Conservation (phyloP, 2,888 invertebrate genomes). For the Drosophila stalkeri region DNA sequence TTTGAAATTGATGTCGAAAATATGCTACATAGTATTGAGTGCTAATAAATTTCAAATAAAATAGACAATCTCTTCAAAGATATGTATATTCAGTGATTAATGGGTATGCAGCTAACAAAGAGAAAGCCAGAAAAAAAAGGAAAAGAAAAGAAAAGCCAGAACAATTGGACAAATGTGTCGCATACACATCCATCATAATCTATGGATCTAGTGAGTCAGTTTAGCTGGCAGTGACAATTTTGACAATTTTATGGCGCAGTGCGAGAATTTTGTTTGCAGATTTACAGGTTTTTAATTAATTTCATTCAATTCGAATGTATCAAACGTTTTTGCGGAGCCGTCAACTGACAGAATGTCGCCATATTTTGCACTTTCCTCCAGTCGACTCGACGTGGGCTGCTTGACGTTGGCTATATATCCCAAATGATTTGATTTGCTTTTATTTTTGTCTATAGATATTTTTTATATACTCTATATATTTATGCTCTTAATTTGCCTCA, state of each 20-base stretch:
- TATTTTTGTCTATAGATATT: conserved; percentile 4
- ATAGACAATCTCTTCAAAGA: conserved; percentile 33
- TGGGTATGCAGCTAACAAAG: conserved; percentile 58
- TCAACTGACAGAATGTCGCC: conserved; percentile 47
- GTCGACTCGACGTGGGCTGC: conserved; percentile 44
- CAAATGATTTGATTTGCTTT: conserved; percentile 31
- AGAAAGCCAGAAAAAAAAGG: conserved; percentile 6
- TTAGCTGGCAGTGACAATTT: conserved; percentile 10
- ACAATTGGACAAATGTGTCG: conserved; percentile 71
- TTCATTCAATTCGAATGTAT: conserved; percentile 70
- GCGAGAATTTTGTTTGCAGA: conserved; percentile 46
- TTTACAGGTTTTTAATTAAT: conserved; percentile 80
- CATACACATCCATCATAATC: conserved; percentile 69
- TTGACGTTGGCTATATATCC: conserved; percentile 37
- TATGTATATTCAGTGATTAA: conserved; percentile 53
- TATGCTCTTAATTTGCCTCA: conserved; percentile 71
- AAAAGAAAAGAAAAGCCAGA: conserved; percentile 14
- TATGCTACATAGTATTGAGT: conserved; percentile 60
- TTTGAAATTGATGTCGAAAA: conserved; percentile 38
- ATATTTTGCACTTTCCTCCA: conserved; percentile 37
- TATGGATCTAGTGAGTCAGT: conserved; percentile 31
- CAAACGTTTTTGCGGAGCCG: conserved; percentile 34
- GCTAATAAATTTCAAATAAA: conserved; percentile 67
- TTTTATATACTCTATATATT: conserved; percentile 34
- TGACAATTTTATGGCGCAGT: conserved; percentile 63